Evolutionary conservation across 2,113 vertebrate genomes (phyloP).

Genomic region (Tauraco erythrolophus): DNA sequence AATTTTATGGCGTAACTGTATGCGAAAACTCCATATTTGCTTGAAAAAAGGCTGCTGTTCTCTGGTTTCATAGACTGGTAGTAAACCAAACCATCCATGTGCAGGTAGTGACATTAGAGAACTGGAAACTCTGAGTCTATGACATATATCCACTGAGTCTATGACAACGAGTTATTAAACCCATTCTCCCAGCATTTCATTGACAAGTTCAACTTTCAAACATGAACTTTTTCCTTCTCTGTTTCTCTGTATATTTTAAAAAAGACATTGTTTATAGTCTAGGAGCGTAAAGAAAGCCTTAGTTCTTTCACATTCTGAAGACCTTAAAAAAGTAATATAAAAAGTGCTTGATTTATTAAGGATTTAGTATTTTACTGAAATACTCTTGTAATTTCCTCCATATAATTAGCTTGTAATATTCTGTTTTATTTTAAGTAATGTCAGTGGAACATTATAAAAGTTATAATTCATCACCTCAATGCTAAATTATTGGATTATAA

Average conservation of each 20-base stretch:
- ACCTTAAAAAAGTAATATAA: not conserved
- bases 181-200: not conserved
- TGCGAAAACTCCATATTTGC: not conserved
- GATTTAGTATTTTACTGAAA: slow-evolving; percentile 10
- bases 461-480: slow-evolving; percentile 13
- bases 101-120: not conserved
- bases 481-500: slow-evolving; percentile 4
- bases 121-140: not conserved
- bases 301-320: not conserved
- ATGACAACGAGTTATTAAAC: not conserved
- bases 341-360: not conserved
- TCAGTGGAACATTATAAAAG: slow-evolving; percentile 18
- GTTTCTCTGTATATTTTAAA: not conserved
- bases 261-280: not conserved
- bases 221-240: not conserved
- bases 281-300: not conserved
- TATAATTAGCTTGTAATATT: slow-evolving; percentile 23
- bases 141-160: not conserved
- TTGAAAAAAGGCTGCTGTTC: not conserved
- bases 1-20: not conserved
- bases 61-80: not conserved
- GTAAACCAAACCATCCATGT: not conserved
- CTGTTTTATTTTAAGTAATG: slow-evolving; percentile 37
- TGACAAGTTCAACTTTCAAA: not conserved
- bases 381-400: not conserved